Base-by-base conservation (phyloP, 2,888 invertebrate genomes). In the Campaea margaritaria region DNA sequence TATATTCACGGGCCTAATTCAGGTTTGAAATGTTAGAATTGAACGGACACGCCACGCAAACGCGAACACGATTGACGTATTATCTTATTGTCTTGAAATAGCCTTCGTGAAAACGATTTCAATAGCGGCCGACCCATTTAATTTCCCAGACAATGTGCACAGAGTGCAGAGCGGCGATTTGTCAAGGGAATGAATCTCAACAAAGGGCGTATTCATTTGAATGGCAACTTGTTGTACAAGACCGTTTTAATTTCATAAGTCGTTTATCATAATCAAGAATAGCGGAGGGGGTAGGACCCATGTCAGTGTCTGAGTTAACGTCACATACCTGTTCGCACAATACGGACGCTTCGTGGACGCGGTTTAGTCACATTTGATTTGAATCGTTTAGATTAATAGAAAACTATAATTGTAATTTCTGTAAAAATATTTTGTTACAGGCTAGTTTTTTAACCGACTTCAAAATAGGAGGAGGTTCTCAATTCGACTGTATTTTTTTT, bases 211-310 rank as follows among this genome's bases (percentile, higher is more conserved):
- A 87, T 87, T 87, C 89, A 86, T 89, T 91, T 90, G 86, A 91
- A 91, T 89, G 83, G 89, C 85, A 86, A 90, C 88, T 91, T 90
- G 90, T 89, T 89, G 90, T 89, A 84, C 82, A 76, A 78, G 86
- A 83, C 87, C 89, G 91, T 91, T 92, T 92, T 92, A 92, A 92
- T 92, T 91, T 91, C 87, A 91, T 91, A 90, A 91, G 91, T 92
- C 91, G 86, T 92, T 91, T 89, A 90, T 92, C 92, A 92, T 92
- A 91, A 92, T 92, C 92, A 91, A 88, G 85, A 83, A 72, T 69
- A 72, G 65, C 73, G 67, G 68, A 66, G 65, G 68, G 77, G 73
- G 67, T 65, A 70, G 77, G 80, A 92, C 91, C 92, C 91, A 82
- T 87, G 89, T 92, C 92, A 92, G 86, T 88, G 90, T 91, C 92